Evolutionary conservation across 2,113 vertebrate genomes (phyloP), one percentile per base, ranked within the genome.

Genomic region (Cryptotis parvus): DNA sequence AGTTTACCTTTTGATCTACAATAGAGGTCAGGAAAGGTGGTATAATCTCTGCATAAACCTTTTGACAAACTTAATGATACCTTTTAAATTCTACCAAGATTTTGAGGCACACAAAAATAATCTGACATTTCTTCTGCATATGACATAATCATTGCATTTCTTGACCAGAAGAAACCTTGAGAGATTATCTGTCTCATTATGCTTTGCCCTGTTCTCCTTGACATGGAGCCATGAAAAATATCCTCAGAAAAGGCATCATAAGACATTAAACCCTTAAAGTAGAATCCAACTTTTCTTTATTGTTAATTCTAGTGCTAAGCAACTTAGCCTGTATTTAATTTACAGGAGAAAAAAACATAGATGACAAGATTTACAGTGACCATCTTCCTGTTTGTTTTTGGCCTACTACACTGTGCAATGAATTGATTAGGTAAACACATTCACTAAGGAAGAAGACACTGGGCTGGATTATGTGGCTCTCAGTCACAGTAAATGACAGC

Each of bases 301-400:
- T 80, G 73, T 73, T 83, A 75, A 80, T 69, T 88, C 37, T 77
- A 29, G 15, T 43, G 41, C n/a, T 89, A 86, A 77, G 63, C 75
- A 83, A 77, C 26, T 76, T 73, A 83, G 35, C 43, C 45, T 87
- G 16, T 86, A 9, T 92, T 89, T 94, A 92, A 92, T 76, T 73
- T 76, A 77, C 37, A 90, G 45, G 58, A 63, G 63, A 52, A 88
- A 92, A 80, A 93, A 58, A 26, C 73, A n/a, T n/a, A 78, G 43
- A 45, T 55, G 35, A 43, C 37, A 68, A 79, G 26, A 3, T 84
- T 83, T 55, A 87, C 66, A 33, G 22, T 74, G 76, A 69, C 31
- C 66, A 63, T 35, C 66, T 94, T 94, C 74, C 84, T 82, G 33
- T 92, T 93, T 92, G 43, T 86, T 89, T n/a, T 94, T 93, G 93